Evolutionary conservation across 2,113 vertebrate species (phyloP), one percentile per base, ranked within the genome.

Genomic region (Hydrochoerus hydrochaeris): DNA sequence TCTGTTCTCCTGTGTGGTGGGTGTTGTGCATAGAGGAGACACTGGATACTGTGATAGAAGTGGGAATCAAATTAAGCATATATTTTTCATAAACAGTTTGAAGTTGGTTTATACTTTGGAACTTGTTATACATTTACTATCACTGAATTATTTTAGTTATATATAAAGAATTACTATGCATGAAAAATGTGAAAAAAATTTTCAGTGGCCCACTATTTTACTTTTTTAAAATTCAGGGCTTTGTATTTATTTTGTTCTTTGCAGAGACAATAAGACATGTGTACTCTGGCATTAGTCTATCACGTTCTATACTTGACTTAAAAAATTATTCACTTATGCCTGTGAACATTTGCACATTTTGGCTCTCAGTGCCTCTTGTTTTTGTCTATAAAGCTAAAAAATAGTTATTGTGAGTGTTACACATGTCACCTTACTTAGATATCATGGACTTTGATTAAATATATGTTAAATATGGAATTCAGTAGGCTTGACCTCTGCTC

Each of bases 31-130:
- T 20, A 17, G 69, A 49, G 52, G 57, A 41, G 54, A 62, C 38
- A 93, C 46, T 38, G 60, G 12, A 28, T 49, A 82, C 46, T n/a
- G 10, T 38, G 22, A 2, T 44, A 41, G 32, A 86, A 62, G 75
- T 67, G 58, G 49, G 30, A 84, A 75, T 54, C 14, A 38, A 85
- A 41, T 46, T 46, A 78, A 87, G 28, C 32, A 3, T 69, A 41
- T 20, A 44, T 77, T 92, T 90, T 83, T 65, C 24, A 20, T 80
- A 63, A 94, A 38, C 58, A 78, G 63, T 60, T 75, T 52, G 80
- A 67, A 89, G 22, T 35, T 94, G 58, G n/a, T 90, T 86, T 81
- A 58, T 94, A 38, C 81, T 84, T 87, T 85, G 28, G 60, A 80
- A 60, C 65, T 35, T 93, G 41, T 41, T 88, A 7, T 87, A 83